phyloP scores from a whole-genome alignment of 2,888 invertebrate genomes.

The Drosophila yooni region DNA sequence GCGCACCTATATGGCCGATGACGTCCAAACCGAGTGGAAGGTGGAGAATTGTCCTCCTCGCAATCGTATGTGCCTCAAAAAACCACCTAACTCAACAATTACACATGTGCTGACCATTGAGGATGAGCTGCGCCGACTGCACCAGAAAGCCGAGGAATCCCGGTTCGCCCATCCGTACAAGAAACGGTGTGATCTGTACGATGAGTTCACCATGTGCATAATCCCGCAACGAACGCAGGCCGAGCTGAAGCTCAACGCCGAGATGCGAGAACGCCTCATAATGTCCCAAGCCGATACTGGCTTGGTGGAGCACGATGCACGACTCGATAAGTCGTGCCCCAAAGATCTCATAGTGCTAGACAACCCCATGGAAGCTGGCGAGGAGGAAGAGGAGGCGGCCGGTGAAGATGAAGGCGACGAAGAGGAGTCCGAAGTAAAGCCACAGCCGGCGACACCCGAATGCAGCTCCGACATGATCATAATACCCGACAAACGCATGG shows the following conservation, averaged over 20 bases:
- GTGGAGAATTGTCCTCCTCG: slow-evolving; percentile 62
- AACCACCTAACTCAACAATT: slow-evolving; percentile 63
- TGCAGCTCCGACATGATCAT: slow-evolving; percentile 74
- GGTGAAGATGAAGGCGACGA: slow-evolving; percentile 34
- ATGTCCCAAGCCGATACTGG: slow-evolving; percentile 51
- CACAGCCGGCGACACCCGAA: slow-evolving; percentile 70
- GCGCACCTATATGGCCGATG: slow-evolving; percentile 79
- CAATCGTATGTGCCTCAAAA: slow-evolving; percentile 62
- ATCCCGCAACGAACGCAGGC: slow-evolving; percentile 67
- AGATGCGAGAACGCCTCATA: slow-evolving; percentile 71
- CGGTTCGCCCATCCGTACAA: slow-evolving; percentile 63
- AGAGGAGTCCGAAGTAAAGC: slow-evolving; percentile 61
- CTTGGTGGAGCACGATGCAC: slow-evolving; percentile 67
- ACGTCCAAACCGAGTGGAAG: slow-evolving; percentile 64
- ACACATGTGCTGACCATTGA: slow-evolving; percentile 79
- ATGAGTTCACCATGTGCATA: slow-evolving; percentile 71
- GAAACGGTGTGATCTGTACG: slow-evolving; percentile 64
- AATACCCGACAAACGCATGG: slow-evolving; percentile 77
- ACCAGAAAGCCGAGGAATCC: slow-evolving; percentile 74
- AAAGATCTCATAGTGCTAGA: slow-evolving; percentile 67
- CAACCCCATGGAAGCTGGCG: slow-evolving; percentile 68
- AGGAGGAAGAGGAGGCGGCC: slow-evolving; percentile 50
- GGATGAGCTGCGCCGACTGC: slow-evolving; percentile 76
- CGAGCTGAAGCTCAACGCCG: slow-evolving; percentile 67
- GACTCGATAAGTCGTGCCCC: slow-evolving; percentile 44